Evolutionary conservation across 2,113 vertebrate species (phyloP).

Genomic region (Muntiacus muntjak): DNA sequence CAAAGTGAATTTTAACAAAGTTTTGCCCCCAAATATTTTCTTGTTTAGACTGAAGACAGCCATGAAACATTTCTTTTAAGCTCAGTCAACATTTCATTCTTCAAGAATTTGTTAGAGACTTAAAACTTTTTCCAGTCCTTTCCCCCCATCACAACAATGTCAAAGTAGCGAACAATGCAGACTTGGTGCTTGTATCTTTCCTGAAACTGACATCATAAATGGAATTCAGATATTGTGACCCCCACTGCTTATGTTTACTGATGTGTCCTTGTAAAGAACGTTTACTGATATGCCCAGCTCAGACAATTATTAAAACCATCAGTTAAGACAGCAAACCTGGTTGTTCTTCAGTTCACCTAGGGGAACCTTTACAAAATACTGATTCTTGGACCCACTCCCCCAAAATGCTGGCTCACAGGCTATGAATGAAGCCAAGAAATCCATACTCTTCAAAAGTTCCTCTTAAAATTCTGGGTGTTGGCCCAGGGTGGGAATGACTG

Average conservation of each 20-base stretch:
- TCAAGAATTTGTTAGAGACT: not conserved
- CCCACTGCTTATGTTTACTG: not conserved
- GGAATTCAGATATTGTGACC: not conserved
- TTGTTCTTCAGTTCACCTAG: not conserved
- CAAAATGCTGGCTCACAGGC: not conserved
- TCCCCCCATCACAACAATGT: not conserved
- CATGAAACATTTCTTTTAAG: not conserved
- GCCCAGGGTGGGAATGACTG: not conserved
- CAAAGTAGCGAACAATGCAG: not conserved
- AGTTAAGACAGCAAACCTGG: not conserved
- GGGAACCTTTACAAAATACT: not conserved
- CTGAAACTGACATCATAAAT: not conserved
- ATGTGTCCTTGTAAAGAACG: not conserved
- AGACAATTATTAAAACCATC: not conserved
- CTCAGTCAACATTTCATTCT: not conserved
- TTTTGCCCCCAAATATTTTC: not conserved
- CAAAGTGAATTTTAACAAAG: not conserved
- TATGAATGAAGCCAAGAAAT: not conserved
- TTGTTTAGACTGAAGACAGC: not conserved
- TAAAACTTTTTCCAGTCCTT: not conserved
- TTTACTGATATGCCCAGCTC: not conserved
- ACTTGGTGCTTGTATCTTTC: not conserved
- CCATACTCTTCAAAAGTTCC: not conserved
- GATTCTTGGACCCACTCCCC: not conserved
- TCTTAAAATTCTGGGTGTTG: not conserved